phyloP scores from a whole-genome alignment of 2,113 vertebrate species.

The Ctenomys sociabilis region DNA sequence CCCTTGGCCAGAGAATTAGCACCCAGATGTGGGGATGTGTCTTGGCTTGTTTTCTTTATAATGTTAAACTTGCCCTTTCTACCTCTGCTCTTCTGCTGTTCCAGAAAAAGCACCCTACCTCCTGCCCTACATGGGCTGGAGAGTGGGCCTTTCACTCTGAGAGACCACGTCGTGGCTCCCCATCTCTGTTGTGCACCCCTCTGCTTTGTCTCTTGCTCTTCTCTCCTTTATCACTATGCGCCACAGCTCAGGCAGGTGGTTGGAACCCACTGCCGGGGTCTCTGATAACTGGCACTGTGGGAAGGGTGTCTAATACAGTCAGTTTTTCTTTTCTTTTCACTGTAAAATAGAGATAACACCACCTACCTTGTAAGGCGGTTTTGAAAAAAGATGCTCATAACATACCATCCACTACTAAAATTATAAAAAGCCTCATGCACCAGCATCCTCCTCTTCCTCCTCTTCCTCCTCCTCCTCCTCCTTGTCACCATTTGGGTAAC shows the following conservation, averaged over 20 bases:
- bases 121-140: not conserved
- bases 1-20: not conserved
- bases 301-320: not conserved
- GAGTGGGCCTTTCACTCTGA: not conserved
- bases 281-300: not conserved
- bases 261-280: not conserved
- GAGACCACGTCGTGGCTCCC: not conserved
- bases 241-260: not conserved
- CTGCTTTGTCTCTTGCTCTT: not conserved
- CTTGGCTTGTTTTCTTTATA: not conserved
- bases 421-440: no score
- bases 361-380: not conserved
- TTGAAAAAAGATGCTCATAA: not conserved
- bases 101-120: not conserved
- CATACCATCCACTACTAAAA: not conserved
- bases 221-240: not conserved
- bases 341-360: not conserved
- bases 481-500: not conserved
- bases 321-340: not conserved
- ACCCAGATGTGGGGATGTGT: not conserved
- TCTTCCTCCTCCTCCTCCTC: not conserved
- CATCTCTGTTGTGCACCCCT: not conserved
- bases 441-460: not conserved
- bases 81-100: not conserved
- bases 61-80: not conserved